Percentiles rank a stretch among this genome's conserved stretches.
These are phyloP conservation scores for Scophthalmus maximus DNA, from an alignment of 2,113 vertebrate species.

Conservation along the genomic window DNA sequence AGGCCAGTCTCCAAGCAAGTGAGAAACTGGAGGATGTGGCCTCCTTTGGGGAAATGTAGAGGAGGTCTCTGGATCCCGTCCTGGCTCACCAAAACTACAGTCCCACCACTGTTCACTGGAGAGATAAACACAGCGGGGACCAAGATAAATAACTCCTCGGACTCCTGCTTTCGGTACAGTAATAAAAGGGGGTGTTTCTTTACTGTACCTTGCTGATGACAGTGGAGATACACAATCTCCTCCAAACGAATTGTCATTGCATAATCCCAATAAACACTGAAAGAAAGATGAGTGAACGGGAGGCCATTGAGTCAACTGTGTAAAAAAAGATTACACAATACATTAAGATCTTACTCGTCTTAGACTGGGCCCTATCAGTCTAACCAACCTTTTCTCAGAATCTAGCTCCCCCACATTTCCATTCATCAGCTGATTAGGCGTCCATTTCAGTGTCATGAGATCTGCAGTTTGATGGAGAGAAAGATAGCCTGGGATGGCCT, in stretches of 20 bases:
- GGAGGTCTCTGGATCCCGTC: constrained; percentile 98
- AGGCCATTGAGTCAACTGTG: not conserved
- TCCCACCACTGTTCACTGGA: constrained; percentile 95
- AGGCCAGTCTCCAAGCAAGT: constrained; percentile 97
- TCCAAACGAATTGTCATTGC: constrained; percentile 98
- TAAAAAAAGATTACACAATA: not conserved
- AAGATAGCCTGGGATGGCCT: constrained; percentile 94
- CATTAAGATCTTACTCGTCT: not conserved
- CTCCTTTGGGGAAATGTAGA: constrained; percentile 93
- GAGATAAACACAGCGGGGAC: constrained; percentile 13
- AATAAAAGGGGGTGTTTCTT: not conserved
- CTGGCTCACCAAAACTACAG: constrained; percentile 96
- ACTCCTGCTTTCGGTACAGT: not conserved
- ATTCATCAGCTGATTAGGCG: constrained; percentile 98
- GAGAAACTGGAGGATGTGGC: constrained; percentile 96
- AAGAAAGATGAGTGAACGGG: constrained; percentile 9
- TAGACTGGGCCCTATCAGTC: not conserved
- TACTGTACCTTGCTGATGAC: constrained; percentile 95
- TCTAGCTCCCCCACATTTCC: constrained; percentile 94
- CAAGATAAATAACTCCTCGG: not conserved
- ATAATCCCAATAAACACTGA: constrained; percentile 97
- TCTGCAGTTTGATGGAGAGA: constrained; percentile 97
- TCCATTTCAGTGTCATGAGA: constrained; percentile 98
- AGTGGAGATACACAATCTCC: constrained; percentile 98
- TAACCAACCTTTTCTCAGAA: constrained; percentile 95